A percentile compares a stretch with the other conserved stretches of the same genome.
Evolutionary conservation across 2,888 invertebrate species (phyloP).

Genomic region (Eumerus sabulonum): DNA sequence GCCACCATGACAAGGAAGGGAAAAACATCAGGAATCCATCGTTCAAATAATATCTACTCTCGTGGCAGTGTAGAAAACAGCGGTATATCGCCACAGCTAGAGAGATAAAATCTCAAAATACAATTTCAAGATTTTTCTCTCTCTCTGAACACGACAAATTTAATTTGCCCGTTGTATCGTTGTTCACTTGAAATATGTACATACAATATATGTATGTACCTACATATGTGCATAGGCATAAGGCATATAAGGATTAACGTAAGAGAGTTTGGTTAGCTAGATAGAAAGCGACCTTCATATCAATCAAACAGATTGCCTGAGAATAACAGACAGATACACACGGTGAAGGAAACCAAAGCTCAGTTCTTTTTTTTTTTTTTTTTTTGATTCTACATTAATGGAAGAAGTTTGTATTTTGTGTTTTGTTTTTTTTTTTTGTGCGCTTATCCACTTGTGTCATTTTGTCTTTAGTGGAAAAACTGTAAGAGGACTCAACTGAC

Average conservation of each 20-base stretch:
- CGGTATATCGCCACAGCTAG: conserved; percentile 15
- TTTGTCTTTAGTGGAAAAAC: background rate
- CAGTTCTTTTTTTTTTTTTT: conserved; percentile 29
- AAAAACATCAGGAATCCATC: conserved; percentile 17
- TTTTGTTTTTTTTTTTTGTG: too few relatives aligned
- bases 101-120: conserved; percentile 60
- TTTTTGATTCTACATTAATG: background rate
- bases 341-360: conserved; percentile 26
- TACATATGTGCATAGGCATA: too few relatives aligned
- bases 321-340: conserved; percentile 37
- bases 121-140: conserved; percentile 60
- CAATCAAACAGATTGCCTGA: conserved; percentile 59
- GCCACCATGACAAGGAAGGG: conserved; percentile 1
- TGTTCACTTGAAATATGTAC: conserved; percentile 10
- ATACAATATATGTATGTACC: too few relatives aligned
- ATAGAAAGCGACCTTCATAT: conserved; percentile 26
- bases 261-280: too few relatives aligned
- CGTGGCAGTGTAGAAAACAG: conserved; percentile 12
- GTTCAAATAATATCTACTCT: background rate
- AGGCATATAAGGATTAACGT: too few relatives aligned
- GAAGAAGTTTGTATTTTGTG: background rate
- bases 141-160: conserved; percentile 72
- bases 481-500: conserved; percentile 21
- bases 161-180: conserved; percentile 67
- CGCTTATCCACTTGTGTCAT: too few relatives aligned